phyloP scores from a whole-genome alignment of 1,140 invertebrate genomes.

The Apis cerana region DNA sequence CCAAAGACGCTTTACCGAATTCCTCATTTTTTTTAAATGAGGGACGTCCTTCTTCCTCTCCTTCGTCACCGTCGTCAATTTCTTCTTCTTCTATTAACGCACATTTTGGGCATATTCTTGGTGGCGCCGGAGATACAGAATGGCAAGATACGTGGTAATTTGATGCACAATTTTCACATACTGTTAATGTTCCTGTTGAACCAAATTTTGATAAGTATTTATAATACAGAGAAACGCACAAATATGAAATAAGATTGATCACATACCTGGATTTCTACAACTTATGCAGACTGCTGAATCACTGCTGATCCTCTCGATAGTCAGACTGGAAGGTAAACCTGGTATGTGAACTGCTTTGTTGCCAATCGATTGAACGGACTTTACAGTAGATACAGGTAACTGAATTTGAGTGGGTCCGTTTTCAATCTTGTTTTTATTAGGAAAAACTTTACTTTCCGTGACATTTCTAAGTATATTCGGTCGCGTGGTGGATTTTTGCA shows the following conservation, averaged over 20 bases:
- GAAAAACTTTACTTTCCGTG: constrained; percentile 65
- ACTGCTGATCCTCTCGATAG: constrained; percentile 74
- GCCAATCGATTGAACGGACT: constrained; percentile 75
- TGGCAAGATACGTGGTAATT: constrained; percentile 82
- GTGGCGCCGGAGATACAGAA: constrained; percentile 67
- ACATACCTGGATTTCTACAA: constrained; percentile 79
- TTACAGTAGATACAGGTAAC: constrained; percentile 70
- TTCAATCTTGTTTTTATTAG: constrained; percentile 63
- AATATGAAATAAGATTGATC: not conserved
- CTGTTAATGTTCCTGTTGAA: constrained; percentile 75
- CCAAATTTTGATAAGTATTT: not conserved
- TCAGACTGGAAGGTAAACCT: constrained; percentile 72
- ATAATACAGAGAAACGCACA: too few relatives aligned
- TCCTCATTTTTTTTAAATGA: constrained; percentile 68
- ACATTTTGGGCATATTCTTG: constrained; percentile 75
- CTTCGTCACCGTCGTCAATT: constrained; percentile 49
- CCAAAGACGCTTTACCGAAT: constrained; percentile 70
- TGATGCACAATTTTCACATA: constrained; percentile 80
- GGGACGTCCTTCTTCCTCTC: constrained; percentile 41
- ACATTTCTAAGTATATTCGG: constrained; percentile 73
- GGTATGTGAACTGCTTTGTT: constrained; percentile 75
- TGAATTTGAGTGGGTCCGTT: constrained; percentile 66
- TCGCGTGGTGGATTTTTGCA: constrained; percentile 62
- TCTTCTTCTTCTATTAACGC: constrained; percentile 55
- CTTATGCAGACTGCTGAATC: constrained; percentile 79